phyloP scores from a whole-genome alignment of 1,140 invertebrate species.

The Eriocheir sinensis region DNA sequence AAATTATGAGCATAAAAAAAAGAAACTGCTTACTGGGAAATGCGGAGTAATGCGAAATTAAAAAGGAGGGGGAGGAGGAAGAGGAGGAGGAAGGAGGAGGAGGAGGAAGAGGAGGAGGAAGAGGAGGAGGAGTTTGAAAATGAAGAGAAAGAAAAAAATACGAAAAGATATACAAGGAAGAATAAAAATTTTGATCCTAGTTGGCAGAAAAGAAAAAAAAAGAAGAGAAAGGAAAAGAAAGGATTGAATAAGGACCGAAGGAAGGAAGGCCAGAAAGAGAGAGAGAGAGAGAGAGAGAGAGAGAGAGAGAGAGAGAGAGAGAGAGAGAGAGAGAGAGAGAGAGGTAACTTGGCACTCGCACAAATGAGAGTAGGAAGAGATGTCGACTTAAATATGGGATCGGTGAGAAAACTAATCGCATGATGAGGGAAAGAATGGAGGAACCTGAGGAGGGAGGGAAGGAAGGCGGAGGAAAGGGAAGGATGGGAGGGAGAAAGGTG shows the following conservation, averaged over 20 bases:
- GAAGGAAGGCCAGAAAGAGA: neutral
- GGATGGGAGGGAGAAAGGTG: no score
- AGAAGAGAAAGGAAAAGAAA: neutral
- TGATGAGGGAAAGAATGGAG: neutral
- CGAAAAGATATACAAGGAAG: no score
- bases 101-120: no score
- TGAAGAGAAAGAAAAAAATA: neutral
- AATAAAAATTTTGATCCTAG: no score
- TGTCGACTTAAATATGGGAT: neutral
- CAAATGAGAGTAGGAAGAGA: slow-evolving; percentile 16
- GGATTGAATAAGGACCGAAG: neutral
- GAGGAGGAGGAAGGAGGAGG: neutral
- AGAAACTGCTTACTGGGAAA: no score
- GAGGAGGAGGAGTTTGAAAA: no score
- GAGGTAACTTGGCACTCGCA: neutral
- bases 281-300: slow-evolving; percentile 43
- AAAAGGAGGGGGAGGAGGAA: neutral
- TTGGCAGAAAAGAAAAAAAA: neutral
- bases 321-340: slow-evolving; percentile 21
- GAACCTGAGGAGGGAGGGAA: neutral
- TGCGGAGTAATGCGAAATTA: no score
- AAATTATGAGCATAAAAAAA: no score
- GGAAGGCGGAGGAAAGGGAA: no score
- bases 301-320: slow-evolving; percentile 42
- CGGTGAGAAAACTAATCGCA: neutral